Percentiles rank a stretch among this genome's conserved stretches.
These are phyloP conservation scores for Helicolenus hilgendorfi DNA, from an alignment of 2,797 vertebrate genomes.

Conservation along the genomic window DNA sequence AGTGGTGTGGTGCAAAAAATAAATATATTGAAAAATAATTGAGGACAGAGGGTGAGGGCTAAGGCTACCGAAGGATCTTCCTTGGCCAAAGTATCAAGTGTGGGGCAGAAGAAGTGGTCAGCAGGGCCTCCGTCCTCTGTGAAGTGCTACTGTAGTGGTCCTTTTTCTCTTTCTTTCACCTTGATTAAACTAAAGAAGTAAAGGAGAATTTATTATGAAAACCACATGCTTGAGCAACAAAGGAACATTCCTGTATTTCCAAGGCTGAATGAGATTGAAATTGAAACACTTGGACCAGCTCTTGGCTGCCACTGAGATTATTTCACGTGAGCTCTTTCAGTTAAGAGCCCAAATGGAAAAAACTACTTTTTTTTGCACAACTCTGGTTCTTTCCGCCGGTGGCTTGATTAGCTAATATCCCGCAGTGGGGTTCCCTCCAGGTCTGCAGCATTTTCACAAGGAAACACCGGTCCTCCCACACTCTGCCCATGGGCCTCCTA, in stretches of 20 bases:
- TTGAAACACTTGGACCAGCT: background rate
- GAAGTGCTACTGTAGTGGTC: background rate
- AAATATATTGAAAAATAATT: background rate
- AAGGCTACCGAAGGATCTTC: background rate
- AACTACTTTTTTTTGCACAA: background rate
- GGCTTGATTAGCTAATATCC: constrained; percentile 59
- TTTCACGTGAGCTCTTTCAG: constrained; percentile 41
- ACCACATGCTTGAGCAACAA: no score
- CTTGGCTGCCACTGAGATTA: constrained; percentile 5
- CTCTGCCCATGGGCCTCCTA: constrained; percentile 8
- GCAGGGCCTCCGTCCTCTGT: background rate
- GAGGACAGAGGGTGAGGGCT: background rate
- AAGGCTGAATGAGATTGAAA: background rate
- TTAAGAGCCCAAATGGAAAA: constrained; percentile 36
- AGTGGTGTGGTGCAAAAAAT: background rate
- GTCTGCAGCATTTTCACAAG: constrained; percentile 25
- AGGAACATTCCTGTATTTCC: background rate
- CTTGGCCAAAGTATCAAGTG: background rate
- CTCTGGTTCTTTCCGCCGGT: constrained; percentile 11
- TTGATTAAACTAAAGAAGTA: background rate
- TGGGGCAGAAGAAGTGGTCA: background rate
- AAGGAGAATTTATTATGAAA: background rate
- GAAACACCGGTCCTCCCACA: constrained; percentile 10
- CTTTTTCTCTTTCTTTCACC: background rate
- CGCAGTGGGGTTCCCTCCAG: constrained; percentile 35